Percentiles rank a stretch among this genome's conserved stretches.
Evolutionary conservation across 2,113 vertebrate genomes (phyloP).

Genomic region (Orthonyx spaldingii): DNA sequence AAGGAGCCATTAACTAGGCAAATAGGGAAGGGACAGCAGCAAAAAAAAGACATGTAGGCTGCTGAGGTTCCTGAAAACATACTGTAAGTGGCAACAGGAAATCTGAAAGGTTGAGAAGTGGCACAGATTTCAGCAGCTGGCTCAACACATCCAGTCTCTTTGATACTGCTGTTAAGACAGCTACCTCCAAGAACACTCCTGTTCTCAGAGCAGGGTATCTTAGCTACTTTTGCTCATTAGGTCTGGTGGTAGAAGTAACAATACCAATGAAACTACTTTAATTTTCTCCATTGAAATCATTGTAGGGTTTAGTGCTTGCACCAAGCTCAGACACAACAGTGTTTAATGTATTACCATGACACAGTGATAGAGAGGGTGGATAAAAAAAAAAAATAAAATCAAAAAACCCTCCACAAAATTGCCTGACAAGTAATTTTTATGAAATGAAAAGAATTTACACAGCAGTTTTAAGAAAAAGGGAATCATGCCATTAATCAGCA

Average conservation of each 20-base stretch:
- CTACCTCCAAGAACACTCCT: background rate
- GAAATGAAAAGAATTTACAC: conserved; percentile 53
- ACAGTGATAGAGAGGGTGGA: background rate
- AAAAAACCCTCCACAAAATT: background rate
- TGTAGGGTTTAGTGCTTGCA: background rate
- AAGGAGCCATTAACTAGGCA: background rate
- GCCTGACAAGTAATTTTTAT: background rate
- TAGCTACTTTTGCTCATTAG: background rate
- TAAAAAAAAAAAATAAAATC: background rate
- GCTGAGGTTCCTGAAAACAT: background rate
- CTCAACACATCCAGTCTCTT: background rate
- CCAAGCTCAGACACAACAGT: background rate
- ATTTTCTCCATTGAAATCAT: background rate
- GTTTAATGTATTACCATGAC: background rate
- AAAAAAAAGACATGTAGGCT: background rate
- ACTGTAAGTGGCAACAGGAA: background rate
- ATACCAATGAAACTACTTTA: background rate
- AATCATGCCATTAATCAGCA: conserved; percentile 39
- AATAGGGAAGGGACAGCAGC: background rate
- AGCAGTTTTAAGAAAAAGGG: conserved; percentile 43
- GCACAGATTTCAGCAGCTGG: background rate
- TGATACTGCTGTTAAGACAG: background rate
- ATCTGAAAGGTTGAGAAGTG: background rate
- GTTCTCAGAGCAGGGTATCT: background rate
- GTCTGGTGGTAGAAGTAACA: background rate